Evolutionary conservation across 2,797 vertebrate species (phyloP).

Genomic region (Squalus acanthias): DNA sequence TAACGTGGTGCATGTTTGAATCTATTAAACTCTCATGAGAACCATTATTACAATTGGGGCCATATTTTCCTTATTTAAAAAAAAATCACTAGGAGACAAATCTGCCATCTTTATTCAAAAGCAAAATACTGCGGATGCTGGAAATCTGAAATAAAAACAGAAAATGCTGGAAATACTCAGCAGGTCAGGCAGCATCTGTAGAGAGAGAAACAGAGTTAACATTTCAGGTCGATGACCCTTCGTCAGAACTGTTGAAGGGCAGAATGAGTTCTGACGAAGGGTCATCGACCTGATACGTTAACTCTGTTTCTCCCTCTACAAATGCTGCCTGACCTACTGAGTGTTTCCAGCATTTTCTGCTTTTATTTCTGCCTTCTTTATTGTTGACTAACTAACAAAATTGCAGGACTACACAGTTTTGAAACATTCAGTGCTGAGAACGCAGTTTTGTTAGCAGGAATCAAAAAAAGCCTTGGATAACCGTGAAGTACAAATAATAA

Average conservation of each 20-base stretch:
- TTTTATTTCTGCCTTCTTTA: neutral
- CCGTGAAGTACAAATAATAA: neutral
- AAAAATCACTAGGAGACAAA: neutral
- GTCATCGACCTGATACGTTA: no score
- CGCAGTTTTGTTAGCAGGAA: neutral
- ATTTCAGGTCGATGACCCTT: no score
- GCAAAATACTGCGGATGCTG: no score
- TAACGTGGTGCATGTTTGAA: neutral
- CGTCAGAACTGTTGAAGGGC: no score
- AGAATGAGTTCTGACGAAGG: no score
- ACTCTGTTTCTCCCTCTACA: no score
- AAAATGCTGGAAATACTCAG: no score
- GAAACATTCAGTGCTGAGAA: neutral
- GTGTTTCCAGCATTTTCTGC: no score
- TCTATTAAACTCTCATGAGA: neutral
- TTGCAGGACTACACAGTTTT: neutral
- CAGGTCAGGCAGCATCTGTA: no score
- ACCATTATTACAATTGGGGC: neutral
- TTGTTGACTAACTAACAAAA: neutral
- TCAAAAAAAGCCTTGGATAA: neutral
- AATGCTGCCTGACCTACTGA: no score
- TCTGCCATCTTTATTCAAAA: neutral
- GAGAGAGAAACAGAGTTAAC: no score
- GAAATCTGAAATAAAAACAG: no score
- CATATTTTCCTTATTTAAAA: neutral